phyloP scores from a whole-genome alignment of 2,888 invertebrate species.

The Polylopha cassiicola region DNA sequence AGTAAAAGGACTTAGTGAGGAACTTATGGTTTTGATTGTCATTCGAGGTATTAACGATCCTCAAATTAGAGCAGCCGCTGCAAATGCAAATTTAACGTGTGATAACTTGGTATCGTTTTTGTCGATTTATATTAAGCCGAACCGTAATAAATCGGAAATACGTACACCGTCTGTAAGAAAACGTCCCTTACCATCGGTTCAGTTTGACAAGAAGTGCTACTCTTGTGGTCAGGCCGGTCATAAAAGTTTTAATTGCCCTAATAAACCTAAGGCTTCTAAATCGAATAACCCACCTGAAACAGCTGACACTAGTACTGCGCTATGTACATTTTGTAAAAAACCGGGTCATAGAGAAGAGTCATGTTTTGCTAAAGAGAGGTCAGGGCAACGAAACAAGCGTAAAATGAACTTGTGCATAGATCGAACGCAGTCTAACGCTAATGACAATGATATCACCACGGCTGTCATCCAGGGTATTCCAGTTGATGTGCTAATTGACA shows the following conservation, averaged over 20 bases:
- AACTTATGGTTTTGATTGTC: not conserved
- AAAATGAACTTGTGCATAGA: slow-evolving; percentile 18
- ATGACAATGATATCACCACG: slow-evolving; percentile 16
- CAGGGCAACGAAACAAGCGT: slow-evolving; percentile 13
- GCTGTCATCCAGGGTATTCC: slow-evolving; percentile 23
- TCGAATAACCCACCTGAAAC: not conserved
- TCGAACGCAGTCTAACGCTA: not conserved
- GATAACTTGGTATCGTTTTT: no score
- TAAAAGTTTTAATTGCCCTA: no score
- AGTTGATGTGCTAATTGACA: slow-evolving; percentile 28
- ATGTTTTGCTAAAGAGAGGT: not conserved
- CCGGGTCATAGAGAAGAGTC: not conserved
- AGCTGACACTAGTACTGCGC: not conserved
- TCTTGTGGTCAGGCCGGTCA: no score
- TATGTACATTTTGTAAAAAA: not conserved
- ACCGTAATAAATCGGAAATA: no score
- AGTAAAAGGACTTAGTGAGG: not conserved
- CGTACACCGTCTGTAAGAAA: no score
- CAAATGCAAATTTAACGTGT: no score
- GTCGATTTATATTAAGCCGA: no score
- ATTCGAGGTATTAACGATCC: not conserved
- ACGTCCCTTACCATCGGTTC: no score
- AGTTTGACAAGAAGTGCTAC: no score
- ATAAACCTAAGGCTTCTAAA: no score
- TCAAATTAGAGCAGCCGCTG: not conserved